Base-by-base conservation (phyloP, 2,888 invertebrate genomes). In the Marronus borbonicus region DNA sequence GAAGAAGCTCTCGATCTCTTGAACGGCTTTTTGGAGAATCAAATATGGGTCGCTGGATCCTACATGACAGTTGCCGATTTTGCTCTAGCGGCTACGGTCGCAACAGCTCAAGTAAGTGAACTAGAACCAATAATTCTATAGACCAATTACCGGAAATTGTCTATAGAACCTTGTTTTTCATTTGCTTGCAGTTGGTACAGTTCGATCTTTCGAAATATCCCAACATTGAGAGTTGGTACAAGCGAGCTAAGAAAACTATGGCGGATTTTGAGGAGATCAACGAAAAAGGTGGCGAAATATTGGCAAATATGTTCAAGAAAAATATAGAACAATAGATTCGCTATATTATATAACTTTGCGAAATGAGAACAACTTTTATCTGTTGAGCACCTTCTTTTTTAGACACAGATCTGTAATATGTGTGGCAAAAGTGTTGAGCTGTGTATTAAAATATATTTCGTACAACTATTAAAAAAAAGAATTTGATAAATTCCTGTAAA, bases 51-150 rank as follows among this genome's bases (percentile, higher is more conserved):
- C 0, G 94, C 94, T 7, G 95, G 94, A 4, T 90, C 93, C 74
- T 89, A 92, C 78, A 85, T 94, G 78, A 94, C 94, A 0, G 90
- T 95, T 20, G 95, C 95, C 2, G 95, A 95, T 85, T 90, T 93
- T 81, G 87, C 91, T 52, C 90, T 94, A 3, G 88, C 92, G 14
- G 90, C 93, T 10, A 90, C 92, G 12, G 88, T 94, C 14, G 90
- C 91, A 49, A 91, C 92, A 80, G 88, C 92, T 68, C 92, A 92
- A 81, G 93, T 93, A 87, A 88, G 77, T 68, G 74, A 28, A 77
- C 20, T 39, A 17, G n/a, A 58, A 4, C 14, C 12, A 7, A 74
- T 7, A 31, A 10, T 28, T 28, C 52, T 44, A 10, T 44, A 44
- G 10, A 1, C 12, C 12, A 44, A 44, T 44, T 44, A 31, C 8